Evolutionary conservation across 1,140 invertebrate species (phyloP).

Genomic region (Kradibia gibbosae): DNA sequence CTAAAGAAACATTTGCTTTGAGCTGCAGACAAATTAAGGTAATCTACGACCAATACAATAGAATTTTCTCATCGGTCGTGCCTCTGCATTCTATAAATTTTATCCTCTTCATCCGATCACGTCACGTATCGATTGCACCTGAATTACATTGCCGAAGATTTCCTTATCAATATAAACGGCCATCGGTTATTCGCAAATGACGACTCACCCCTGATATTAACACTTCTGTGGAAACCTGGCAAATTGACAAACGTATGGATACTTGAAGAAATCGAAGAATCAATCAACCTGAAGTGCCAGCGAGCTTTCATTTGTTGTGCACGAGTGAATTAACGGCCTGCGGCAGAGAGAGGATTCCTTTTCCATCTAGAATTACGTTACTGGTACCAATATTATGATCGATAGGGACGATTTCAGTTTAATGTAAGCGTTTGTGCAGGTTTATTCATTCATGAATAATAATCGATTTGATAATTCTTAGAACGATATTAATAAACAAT

Average conservation of each 20-base stretch:
- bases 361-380: background rate
- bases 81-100: too few relatives aligned
- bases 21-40: too few relatives aligned
- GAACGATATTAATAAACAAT: background rate
- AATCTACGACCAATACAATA: too few relatives aligned
- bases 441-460: background rate
- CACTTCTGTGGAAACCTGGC: background rate
- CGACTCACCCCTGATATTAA: background rate
- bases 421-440: background rate
- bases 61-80: too few relatives aligned
- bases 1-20: too few relatives aligned
- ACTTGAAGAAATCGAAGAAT: background rate
- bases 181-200: background rate
- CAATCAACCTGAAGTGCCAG: background rate
- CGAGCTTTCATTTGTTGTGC: background rate
- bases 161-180: background rate
- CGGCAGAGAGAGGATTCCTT: background rate
- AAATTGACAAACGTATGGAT: background rate
- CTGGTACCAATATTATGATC: constrained; percentile 9
- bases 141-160: background rate
- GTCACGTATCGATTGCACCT: background rate
- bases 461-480: background rate
- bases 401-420: background rate
- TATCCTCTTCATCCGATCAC: too few relatives aligned
- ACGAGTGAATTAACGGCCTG: background rate